Evolutionary conservation across 2,888 invertebrate species (phyloP).

Genomic region (Plebejus melissa): DNA sequence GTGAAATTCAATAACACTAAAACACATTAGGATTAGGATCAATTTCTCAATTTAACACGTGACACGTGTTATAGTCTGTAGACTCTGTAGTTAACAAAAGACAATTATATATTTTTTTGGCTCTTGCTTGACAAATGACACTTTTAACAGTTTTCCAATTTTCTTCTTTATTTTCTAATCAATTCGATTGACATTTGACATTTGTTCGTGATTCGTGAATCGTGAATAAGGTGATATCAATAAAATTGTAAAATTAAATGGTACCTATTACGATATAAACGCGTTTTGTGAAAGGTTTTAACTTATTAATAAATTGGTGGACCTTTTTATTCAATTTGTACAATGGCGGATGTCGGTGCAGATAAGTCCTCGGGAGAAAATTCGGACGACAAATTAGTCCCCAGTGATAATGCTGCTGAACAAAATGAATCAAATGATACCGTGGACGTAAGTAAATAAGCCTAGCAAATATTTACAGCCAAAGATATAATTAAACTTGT

Average conservation of each 20-base stretch:
- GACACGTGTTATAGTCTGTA: too few species aligned
- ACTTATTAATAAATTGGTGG: conserved; percentile 15
- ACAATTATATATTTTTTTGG: neutral
- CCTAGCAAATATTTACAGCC: conserved; percentile 10
- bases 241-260: conserved; percentile 30
- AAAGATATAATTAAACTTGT: neutral
- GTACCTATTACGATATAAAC: neutral
- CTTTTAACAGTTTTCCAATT: neutral
- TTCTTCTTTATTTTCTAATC: neutral
- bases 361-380: conserved; percentile 44
- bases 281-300: neutral
- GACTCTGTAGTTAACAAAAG: neutral
- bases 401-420: conserved; percentile 44
- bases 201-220: conserved; percentile 25
- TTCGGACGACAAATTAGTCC: conserved; percentile 48
- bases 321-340: conserved; percentile 16
- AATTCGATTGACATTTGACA: conserved; percentile 1
- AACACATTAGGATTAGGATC: too few species aligned
- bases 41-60: too few species aligned
- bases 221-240: conserved; percentile 28
- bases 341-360: conserved; percentile 44
- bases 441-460: conserved; percentile 55
- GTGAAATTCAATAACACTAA: too few species aligned
- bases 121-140: neutral
- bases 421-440: conserved; percentile 44